These are phyloP conservation scores for Xiphorhynchus erythropygius DNA, from an alignment of 2,797 vertebrate species.

Conservation along the genomic window DNA sequence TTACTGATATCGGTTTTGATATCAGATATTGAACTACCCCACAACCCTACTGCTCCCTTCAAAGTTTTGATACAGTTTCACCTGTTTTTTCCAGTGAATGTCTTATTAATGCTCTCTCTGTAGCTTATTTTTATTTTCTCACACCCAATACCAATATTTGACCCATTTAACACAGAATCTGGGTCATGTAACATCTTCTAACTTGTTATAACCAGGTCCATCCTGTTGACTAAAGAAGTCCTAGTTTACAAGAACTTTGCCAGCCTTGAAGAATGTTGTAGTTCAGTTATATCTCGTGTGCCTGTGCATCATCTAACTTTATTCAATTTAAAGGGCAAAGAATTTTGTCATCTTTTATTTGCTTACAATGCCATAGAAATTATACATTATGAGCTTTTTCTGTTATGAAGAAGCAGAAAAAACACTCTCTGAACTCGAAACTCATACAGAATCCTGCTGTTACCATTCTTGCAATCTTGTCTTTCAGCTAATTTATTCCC, in stretches of 20 bases:
- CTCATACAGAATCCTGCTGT: conserved; percentile 28
- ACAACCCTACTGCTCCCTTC: not conserved
- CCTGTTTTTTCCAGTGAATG: not conserved
- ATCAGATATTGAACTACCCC: not conserved
- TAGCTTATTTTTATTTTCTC: not conserved
- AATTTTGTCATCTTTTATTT: not conserved
- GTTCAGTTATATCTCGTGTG: not conserved
- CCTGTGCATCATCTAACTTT: not conserved
- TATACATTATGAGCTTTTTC: not conserved
- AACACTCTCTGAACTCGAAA: not conserved
- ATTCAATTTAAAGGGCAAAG: not conserved
- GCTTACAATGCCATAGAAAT: not conserved
- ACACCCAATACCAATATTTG: not conserved
- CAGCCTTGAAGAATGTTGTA: not conserved
- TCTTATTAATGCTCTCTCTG: not conserved
- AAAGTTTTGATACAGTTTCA: not conserved
- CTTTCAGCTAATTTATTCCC: conserved; percentile 36
- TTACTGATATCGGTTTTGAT: not conserved
- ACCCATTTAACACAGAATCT: not conserved
- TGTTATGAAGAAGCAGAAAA: not conserved
- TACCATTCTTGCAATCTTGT: not conserved
- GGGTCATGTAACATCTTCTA: not conserved
- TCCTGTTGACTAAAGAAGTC: not conserved
- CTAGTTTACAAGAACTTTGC: not conserved
- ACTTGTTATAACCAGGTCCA: not conserved